A percentile compares a stretch with the other conserved stretches of the same genome.
Evolutionary conservation across 2,888 invertebrate species (phyloP).

Genomic region (Drosophila kokeensis): DNA sequence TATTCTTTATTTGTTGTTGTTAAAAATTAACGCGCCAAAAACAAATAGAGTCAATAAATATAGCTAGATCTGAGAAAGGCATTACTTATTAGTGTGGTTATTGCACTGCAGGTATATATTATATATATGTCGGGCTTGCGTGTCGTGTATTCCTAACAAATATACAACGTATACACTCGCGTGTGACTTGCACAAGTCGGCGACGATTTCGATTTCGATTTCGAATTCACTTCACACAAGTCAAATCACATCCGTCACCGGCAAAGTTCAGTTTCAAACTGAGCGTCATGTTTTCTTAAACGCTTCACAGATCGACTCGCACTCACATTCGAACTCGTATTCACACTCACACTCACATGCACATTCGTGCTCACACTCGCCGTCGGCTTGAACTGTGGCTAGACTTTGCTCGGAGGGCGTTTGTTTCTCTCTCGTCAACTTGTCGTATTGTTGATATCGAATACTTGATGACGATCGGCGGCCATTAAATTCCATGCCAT

Average conservation of each 20-base stretch:
- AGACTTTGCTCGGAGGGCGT: conserved; percentile 9
- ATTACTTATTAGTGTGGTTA: conserved; percentile 16
- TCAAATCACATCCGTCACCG: conserved; percentile 46
- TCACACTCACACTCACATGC: conserved; percentile 1
- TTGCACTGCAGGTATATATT: conserved; percentile 22
- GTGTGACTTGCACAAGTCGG: conserved; percentile 63
- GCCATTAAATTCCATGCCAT: conserved; percentile 27
- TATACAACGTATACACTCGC: conserved; percentile 17
- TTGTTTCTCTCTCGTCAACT: conserved; percentile 9
- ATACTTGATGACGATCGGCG: conserved; percentile 27
- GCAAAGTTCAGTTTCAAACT: conserved; percentile 49
- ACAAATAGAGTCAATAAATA: conserved; percentile 11
- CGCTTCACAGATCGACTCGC: conserved; percentile 28
- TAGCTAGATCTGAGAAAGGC: conserved; percentile 13
- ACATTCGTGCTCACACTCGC: background rate
- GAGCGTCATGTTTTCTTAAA: conserved; percentile 27
- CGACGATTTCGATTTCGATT: conserved; percentile 5
- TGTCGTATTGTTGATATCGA: conserved; percentile 49
- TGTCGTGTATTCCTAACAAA: conserved; percentile 54
- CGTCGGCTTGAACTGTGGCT: conserved; percentile 7
- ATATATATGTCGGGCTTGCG: conserved; percentile 38
- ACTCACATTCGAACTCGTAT: background rate
- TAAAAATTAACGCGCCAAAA: conserved; percentile 10
- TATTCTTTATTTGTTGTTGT: background rate
- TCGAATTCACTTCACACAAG: background rate